Evolutionary conservation across 2,113 vertebrate genomes (phyloP), one percentile per base, ranked within the genome.

Genomic region (Peromyscus polionotus): DNA sequence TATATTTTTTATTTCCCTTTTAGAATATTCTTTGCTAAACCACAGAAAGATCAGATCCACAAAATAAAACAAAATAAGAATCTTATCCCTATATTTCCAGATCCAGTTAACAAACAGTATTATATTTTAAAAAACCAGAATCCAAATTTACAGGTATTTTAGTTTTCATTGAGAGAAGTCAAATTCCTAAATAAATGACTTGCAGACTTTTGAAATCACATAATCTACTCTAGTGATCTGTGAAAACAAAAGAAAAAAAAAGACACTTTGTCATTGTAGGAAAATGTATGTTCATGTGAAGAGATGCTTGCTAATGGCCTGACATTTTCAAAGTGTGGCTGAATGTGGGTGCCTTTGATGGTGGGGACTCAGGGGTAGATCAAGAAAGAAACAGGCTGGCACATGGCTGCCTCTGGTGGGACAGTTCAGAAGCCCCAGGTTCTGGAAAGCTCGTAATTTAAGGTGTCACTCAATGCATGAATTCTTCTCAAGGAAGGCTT

Each of bases 111-210:
- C 86, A 84, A 57, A 12, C 10, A 57, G 24, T 39, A 57, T 73
- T 88, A 54, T 17, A 39, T 7, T 28, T 45, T 17, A 10, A 85
- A 84, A 67, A 48, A 42, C 91, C 33, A 33, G 14, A 92, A 88
- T 88, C 0, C 45, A 97, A 70, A 87, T 63, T 88, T 90, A 84
- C 48, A 88, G 19, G 73, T 63, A 87, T 31, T 77, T 65, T 24
- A 11, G 3, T 73, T 93, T 87, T 83, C 7, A 68, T 3, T 24
- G 42, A 93, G 76, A 54, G 6, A 76, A 68, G 13, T 59, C 63
- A 89, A 54, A 70, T 94, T n/a, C 36, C 24, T 67, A 93, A 81
- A 79, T 79, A 77, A 88, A 86, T 73, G 70, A 81, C 24, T 31
- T 93, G 26, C 12, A 5, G 68, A 54, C 1, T 1, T 48, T 68